A percentile compares a stretch with the other conserved stretches of the same genome.
Conservation (phyloP, 1,140 invertebrate species). For the Trachymyrmex septentrionalis region DNA sequence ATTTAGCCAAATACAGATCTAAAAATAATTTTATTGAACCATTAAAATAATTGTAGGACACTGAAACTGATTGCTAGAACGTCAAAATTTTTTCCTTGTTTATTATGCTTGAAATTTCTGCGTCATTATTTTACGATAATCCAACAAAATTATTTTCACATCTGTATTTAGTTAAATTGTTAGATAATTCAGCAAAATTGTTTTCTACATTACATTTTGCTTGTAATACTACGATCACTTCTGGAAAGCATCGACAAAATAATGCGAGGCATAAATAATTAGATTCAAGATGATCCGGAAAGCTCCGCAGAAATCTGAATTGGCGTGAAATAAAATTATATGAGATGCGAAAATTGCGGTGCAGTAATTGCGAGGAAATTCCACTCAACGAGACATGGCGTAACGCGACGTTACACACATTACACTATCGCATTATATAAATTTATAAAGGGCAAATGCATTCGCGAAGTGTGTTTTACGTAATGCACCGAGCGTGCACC, state of each 20-base stretch:
- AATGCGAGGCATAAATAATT: slow-evolving; percentile 27
- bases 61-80: too few relatives aligned
- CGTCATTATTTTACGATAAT: too few relatives aligned
- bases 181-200: too few relatives aligned
- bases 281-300: slow-evolving; percentile 3
- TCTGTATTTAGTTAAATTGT: too few relatives aligned
- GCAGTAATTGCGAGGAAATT: slow-evolving; percentile 48
- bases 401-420: slow-evolving; percentile 52
- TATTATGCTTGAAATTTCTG: too few relatives aligned
- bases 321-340: slow-evolving; percentile 17
- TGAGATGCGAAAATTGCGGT: slow-evolving; percentile 49
- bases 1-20: too few relatives aligned
- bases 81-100: too few relatives aligned
- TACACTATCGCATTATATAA: slow-evolving; percentile 57
- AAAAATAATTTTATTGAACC: too few relatives aligned
- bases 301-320: slow-evolving; percentile 14
- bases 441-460: slow-evolving; percentile 61
- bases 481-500: slow-evolving; percentile 27
- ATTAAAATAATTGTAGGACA: too few relatives aligned
- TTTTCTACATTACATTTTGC: neutral
- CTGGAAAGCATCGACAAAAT: neutral
- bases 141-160: too few relatives aligned
- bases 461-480: slow-evolving; percentile 20
- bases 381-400: slow-evolving; percentile 15
- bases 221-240: neutral